Evolutionary conservation across 1,140 invertebrate genomes (phyloP).

Genomic region (Myzus persicae): DNA sequence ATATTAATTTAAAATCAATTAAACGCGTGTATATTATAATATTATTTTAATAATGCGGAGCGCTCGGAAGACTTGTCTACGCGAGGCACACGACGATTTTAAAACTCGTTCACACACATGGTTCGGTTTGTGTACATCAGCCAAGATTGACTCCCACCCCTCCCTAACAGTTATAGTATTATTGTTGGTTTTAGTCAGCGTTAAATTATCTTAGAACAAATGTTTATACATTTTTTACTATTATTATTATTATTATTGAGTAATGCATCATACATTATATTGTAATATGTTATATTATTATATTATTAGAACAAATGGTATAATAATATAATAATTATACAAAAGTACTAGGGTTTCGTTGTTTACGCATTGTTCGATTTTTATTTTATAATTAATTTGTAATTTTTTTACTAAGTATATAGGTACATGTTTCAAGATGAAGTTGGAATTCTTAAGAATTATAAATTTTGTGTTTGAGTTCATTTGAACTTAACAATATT

Average conservation of each 20-base stretch:
- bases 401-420: too few relatives aligned
- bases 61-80: conserved; percentile 24
- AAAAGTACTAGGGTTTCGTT: background rate
- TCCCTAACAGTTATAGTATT: background rate
- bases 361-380: background rate
- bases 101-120: conserved; percentile 56
- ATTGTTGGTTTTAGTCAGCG: conserved; percentile 25
- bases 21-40: too few relatives aligned
- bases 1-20: background rate
- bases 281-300: background rate
- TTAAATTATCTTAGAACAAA: conserved; percentile 22
- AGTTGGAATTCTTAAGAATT: background rate
- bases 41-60: background rate
- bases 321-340: background rate
- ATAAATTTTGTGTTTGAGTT: background rate
- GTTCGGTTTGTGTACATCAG: conserved; percentile 53
- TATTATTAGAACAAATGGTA: background rate
- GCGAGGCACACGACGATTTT: conserved; percentile 45
- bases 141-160: conserved; percentile 52
- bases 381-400: background rate
- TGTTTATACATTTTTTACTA: background rate
- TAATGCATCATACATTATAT: background rate
- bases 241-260: conserved; percentile 1
- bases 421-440: background rate
- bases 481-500: background rate